Base-by-base conservation (phyloP, 1,140 invertebrate genomes). In the Bombyx mandarina region DNA sequence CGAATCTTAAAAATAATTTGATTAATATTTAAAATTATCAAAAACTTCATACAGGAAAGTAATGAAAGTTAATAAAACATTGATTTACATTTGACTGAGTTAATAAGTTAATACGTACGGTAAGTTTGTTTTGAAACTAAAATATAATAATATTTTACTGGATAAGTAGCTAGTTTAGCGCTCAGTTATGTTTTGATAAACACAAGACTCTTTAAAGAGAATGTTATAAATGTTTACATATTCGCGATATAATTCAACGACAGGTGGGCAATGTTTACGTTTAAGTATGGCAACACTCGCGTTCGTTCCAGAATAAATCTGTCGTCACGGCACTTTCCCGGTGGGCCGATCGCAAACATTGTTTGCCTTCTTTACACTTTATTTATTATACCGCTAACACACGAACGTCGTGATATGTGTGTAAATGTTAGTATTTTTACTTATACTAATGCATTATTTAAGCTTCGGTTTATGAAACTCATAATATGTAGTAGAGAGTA, bases 361-460 rank as follows among this genome's bases (percentile, higher is more conserved):
- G 73, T 82, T 79, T 82, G 66, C 76, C 72, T 77, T 79, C 73
- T 72, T 72, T 69, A 61, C 58, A 71, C 63, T 1, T 76, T 72
- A 74, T 79, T 79, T 70, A 65, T 69, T 65, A 52, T 65, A 65
- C 63, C 64, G 69, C 65, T 73, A 69, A 71, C 65, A 55, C 56
- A 56, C 58, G 54, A 60, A 61, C 49, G 43, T 45, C 44, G 22
- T 50, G 63, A 62, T 65, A 63, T 63, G 60, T 53, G 56, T 44
- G 42, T 8, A 43, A 57, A 54, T 58, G 49, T 45, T 60, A 61
- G 46, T 49, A 54, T 56, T 60, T 57, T 26, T 51, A 51, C 50
- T 51, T 35, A 51, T 51, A 51, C 10, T 51, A 35, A 51, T 51
- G 42, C 50, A 51, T 51, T 51, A 51, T 35, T 51, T 35, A 35